Base-by-base conservation (phyloP, 2,888 invertebrate species). In the Osmoderma eremita region DNA sequence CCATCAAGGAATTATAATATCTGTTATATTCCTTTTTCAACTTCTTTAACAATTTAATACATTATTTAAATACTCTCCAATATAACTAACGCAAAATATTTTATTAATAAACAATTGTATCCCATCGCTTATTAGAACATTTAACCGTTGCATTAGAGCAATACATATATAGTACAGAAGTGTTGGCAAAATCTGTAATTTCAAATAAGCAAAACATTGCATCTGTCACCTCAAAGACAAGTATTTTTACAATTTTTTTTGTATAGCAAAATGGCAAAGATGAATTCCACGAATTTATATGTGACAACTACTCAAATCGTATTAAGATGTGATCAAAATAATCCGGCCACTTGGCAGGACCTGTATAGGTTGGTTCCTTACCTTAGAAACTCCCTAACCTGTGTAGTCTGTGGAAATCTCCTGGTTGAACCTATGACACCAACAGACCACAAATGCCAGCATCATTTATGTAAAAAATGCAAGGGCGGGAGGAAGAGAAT, bases 381-480 rank as follows among this genome's bases (percentile, higher is more conserved):
- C 83, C 86, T 96, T 78, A 87, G 95, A 67, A 93, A 94, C 81
- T 91, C 93, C 71, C 85, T 97, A 75, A 92, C 93, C 74, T 97
- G 97, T 83, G 93, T 92, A 65, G 95, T 95, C 64, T 97, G 97
- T 82, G 91, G 91, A 69, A 90, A 91, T 79, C 85, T 96, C 72
- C 82, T 95, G 65, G 89, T 90, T 73, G 91, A 93, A 78, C 95
- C 96, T 4, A 90, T 90, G 78, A 90, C 92, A 38, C 93, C 95
- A 13, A 87, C 87, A 17, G 89, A 88, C 75, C 88, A 89, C 2
- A 89, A 88, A 71, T 96, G 96, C 83, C 92, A 92, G 80, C 96
- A 97, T 83, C 92, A 94, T 83, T 92, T 96, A 41, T 96, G 96
- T 81, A 90, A 89, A 74, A 86, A 87, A 62, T 96, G 96, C 80